Conservation (phyloP, 2,888 invertebrate genomes). For the Fragum fragum region DNA sequence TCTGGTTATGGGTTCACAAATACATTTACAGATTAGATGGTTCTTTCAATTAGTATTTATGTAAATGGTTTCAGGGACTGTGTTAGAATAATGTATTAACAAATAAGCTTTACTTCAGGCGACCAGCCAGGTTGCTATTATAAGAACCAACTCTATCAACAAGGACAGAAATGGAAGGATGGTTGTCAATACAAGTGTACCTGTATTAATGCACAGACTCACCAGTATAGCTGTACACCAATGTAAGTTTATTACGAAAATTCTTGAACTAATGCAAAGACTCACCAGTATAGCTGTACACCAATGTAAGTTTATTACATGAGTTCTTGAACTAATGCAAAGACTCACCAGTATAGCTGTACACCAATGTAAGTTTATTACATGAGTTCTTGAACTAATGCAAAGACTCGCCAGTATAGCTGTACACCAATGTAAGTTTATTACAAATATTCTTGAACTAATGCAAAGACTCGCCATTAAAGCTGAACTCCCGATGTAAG, state of each 20-base stretch:
- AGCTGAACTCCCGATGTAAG: no score
- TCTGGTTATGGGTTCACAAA: no score
- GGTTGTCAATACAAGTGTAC: conserved; percentile 71
- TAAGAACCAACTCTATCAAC: conserved; percentile 49
- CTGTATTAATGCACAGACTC: conserved; percentile 61
- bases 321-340: conserved; percentile 65
- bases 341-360: conserved; percentile 64
- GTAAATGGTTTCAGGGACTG: no score
- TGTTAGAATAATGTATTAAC: no score
- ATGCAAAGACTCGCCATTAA: no score
- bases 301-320: conserved; percentile 69
- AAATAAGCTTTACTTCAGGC: no score
- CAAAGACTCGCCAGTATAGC: conserved; percentile 57
- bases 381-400: conserved; percentile 67
- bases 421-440: conserved; percentile 66
- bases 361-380: conserved; percentile 66
- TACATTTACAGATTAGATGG: no score
- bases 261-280: conserved; percentile 61
- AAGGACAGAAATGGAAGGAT: conserved; percentile 71
- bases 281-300: conserved; percentile 62
- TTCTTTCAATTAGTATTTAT: no score
- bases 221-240: conserved; percentile 61
- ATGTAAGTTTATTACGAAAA: conserved; percentile 71
- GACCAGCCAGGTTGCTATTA: no score
- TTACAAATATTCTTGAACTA: no score